Percentiles rank a stretch among this genome's conserved stretches.
These are phyloP conservation scores for Pangasius mekongensis DNA, from an alignment of 2,797 vertebrate genomes.

Conservation along the genomic window DNA sequence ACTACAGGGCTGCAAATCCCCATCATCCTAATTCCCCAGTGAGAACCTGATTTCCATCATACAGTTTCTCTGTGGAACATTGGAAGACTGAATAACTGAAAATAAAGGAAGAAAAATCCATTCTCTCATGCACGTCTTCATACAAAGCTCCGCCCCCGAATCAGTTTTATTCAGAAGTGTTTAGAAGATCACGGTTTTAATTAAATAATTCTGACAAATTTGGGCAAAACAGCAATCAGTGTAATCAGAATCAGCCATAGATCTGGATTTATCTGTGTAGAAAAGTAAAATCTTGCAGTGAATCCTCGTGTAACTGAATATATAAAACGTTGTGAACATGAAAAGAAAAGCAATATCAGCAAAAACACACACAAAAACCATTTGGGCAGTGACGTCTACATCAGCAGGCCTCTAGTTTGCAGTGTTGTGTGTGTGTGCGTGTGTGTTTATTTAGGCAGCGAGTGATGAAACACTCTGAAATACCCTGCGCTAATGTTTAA, in stretches of 20 bases:
- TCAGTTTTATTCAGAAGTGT: no score
- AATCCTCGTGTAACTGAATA: neutral
- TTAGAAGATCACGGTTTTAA: neutral
- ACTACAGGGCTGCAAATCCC: neutral
- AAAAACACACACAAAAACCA: conserved; percentile 5
- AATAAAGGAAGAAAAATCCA: neutral
- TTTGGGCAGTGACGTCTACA: conserved; percentile 19
- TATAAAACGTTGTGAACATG: neutral
- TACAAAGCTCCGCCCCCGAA: neutral
- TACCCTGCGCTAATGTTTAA: conserved; percentile 56
- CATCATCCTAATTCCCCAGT: neutral
- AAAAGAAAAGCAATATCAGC: conserved; percentile 15
- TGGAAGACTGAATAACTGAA: neutral
- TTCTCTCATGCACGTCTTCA: neutral
- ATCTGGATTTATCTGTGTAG: neutral
- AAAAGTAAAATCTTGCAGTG: neutral
- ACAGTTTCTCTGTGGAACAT: neutral
- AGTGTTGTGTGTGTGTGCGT: conserved; percentile 20
- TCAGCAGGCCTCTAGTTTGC: conserved; percentile 26
- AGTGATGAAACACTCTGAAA: conserved; percentile 54
- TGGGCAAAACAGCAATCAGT: neutral
- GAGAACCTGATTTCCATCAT: neutral
- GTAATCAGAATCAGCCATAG: neutral
- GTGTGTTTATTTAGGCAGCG: conserved; percentile 44
- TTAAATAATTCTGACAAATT: neutral